Percentiles rank a stretch among this genome's conserved stretches.
Evolutionary conservation across 2,888 invertebrate species (phyloP).

Genomic region (Phania funesta): DNA sequence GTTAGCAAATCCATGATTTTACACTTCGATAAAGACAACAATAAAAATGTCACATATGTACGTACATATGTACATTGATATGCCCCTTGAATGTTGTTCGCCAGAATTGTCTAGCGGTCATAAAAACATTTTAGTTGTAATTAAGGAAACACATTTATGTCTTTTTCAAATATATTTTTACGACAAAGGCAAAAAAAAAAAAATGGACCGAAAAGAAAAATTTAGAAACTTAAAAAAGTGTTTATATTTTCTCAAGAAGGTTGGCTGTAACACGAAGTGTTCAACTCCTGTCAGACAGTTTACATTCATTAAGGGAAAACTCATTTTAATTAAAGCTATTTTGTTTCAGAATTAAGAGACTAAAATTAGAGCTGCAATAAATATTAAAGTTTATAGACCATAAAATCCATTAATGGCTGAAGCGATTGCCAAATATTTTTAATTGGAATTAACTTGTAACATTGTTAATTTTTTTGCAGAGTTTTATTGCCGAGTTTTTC

Average conservation of each 20-base stretch:
- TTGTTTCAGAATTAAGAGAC: neutral
- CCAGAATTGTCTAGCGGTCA: slow-evolving; percentile 5
- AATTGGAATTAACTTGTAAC: neutral
- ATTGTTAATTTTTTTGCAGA: neutral
- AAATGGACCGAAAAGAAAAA: neutral
- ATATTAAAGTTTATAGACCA: no score
- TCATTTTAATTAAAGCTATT: neutral
- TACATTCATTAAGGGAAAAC: neutral
- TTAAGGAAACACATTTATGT: slow-evolving; percentile 46
- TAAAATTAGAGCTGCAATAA: no score
- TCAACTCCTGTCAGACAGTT: neutral
- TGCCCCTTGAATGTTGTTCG: neutral
- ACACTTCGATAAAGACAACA: slow-evolving; percentile 63
- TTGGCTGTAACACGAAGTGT: neutral
- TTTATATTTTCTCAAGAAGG: neutral
- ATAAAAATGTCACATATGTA: slow-evolving; percentile 62
- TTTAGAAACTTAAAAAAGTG: neutral
- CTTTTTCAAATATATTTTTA: slow-evolving; percentile 17
- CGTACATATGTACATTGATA: neutral
- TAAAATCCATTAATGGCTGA: neutral
- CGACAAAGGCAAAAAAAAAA: neutral
- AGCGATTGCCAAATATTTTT: neutral
- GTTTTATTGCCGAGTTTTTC: no score
- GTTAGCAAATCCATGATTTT: slow-evolving; percentile 62
- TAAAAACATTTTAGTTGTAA: slow-evolving; percentile 55